Conservation (phyloP, 2,888 invertebrate species). For the Ophioninae sp. region DNA sequence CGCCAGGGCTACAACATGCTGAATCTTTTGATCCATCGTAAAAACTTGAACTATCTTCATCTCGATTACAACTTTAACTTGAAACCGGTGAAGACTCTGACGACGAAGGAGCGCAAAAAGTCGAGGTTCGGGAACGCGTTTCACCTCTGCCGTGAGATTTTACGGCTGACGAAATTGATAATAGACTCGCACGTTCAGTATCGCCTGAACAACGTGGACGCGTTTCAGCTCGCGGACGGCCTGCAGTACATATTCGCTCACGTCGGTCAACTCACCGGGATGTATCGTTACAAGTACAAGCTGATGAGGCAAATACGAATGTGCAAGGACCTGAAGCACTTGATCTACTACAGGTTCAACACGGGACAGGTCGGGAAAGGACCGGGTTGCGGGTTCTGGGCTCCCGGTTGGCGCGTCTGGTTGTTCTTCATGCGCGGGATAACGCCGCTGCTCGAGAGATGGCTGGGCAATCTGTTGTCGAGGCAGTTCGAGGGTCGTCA, state of each 20-base stretch:
- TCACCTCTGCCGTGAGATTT: constrained; percentile 99
- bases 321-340: constrained; percentile 99
- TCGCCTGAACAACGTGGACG: constrained; percentile 99
- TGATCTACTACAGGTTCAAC: constrained; percentile 99
- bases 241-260: constrained; percentile 99
- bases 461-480: constrained; percentile 99
- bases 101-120: constrained; percentile 99
- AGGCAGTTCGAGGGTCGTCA: constrained; percentile 99
- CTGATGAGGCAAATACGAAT: constrained; percentile 99
- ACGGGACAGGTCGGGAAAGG: constrained; percentile 99
- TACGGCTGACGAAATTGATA: constrained; percentile 98
- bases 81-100: constrained; percentile 99
- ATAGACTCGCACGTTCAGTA: constrained; percentile 99
- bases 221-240: constrained; percentile 98
- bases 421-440: constrained; percentile 99
- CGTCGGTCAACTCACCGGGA: constrained; percentile 99
- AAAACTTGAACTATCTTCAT: constrained; percentile 99
- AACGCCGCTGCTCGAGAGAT: constrained; percentile 97
- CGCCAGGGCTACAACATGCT: constrained; percentile 99
- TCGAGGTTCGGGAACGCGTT: constrained; percentile 98
- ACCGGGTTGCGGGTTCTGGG: constrained; percentile 99
- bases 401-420: constrained; percentile 99
- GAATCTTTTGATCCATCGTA: constrained; percentile 98
- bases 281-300: constrained; percentile 99
- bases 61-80: constrained; percentile 99